Base-by-base conservation (phyloP, 2,888 invertebrate genomes). In the Caenorhabditis sp. region DNA sequence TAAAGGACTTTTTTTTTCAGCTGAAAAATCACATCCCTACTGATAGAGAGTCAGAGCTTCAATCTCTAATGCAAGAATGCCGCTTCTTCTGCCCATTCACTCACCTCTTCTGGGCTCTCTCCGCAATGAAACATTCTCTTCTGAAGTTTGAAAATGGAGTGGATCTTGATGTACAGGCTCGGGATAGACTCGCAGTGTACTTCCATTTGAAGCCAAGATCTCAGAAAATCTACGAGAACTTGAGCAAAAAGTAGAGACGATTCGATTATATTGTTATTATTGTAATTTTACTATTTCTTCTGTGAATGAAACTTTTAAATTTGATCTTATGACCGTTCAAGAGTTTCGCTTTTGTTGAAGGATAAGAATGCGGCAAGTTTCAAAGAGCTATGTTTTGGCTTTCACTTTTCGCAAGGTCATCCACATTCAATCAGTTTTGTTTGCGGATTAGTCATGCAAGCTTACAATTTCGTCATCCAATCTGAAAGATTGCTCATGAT, bases 21-120 rank as follows among this genome's bases (percentile, higher is more conserved):
- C 24, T 75, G 24, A 66, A 66, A 22, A 68, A 66, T n/a, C 66
- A 47, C n/a, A 66, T 26, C 22, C 74, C 75, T 10, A 7, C 12
- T 12, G 59, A 66, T 49, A 54, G 58, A 44, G 10, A 6, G 0
- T 26, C 63, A 19, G 63, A 74, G 64, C 1, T 75, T 4, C 58
- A 26, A 3, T 56, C 38, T 49, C 26, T 75, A 2, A 47, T 66
- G 24, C 31, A 58, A 31, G 75, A 75, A 31, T 31, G 41, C n/a
- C 24, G 19, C 14, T 75, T 75, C 75, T 75, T 75, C 38, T 75
- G 75, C 66, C 75, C 75, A n/a, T 49, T 75, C 5, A 68, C 66
- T 24, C 66, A 66, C 31, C 38, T 75, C 14, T 75, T 75, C 66
- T 75, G 75, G 75, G 63, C 58, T 5, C 28, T 75, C 22, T 56